Base-by-base conservation (phyloP, 2,113 vertebrate genomes). In the Chlamydotis undulata region DNA sequence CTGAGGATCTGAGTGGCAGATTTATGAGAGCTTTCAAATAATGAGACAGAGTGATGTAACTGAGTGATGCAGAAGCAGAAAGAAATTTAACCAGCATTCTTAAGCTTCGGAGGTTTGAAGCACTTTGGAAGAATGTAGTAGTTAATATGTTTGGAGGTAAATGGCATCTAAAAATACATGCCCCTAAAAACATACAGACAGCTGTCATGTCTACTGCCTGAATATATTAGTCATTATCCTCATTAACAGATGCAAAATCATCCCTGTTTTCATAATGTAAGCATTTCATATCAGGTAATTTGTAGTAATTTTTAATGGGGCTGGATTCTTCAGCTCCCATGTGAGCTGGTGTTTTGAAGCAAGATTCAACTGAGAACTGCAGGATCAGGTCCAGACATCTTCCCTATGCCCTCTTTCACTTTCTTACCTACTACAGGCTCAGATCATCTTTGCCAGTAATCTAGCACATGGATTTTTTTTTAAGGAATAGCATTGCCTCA, bases 141-240 rank as follows among this genome's bases (percentile, higher is more conserved):
- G 94, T 91, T 98, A 96, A 97, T 96, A 93, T 75, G 89, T 97
- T 97, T 96, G 69, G 93, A 97, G 93, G 88, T 97, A 96, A 98
- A 74, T 65, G 29, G 88, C 93, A 84, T 97, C 98, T 98, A 98
- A 98, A 98, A 98, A 98, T 98, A 97, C 75, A 94, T 82, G 88
- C 91, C 88, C 95, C 96, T 97, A 95, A 98, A 97, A 97, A 95
- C 85, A 94, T 97, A 98, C 97, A 97, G 98, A 98, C 97, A 98
- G 97, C 97, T 98, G 98, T 98, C 98, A 98, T n/a, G 8, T 94
- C 96, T 97, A 33, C 65, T 97, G 89, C 96, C 94, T 96, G 98
- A 97, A 97, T 98, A 96, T 96, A 97, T 97, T 98, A 97, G 96
- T 97, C 96, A 97, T 97, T 98, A 97, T 97, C 95, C 96, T 97